Conservation (phyloP, 2,797 vertebrate genomes). For the Prunella strophiata region DNA sequence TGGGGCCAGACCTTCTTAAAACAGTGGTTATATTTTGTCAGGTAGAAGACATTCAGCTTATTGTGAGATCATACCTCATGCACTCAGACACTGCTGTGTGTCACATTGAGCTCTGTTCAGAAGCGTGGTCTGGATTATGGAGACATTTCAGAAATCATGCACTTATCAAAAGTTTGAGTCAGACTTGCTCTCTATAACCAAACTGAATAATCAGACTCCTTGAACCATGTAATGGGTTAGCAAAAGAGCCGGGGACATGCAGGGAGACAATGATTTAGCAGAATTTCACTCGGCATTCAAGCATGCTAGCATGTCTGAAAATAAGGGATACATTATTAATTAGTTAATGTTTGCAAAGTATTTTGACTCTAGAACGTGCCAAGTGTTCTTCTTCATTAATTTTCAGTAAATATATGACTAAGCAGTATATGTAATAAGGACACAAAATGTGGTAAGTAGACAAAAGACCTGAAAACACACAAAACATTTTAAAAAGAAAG, state of each 20-base stretch:
- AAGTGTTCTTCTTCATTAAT: constrained; percentile 53
- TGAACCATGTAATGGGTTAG: constrained; percentile 36
- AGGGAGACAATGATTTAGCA: constrained; percentile 62
- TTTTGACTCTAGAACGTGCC: constrained; percentile 40
- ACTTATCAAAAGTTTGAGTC: constrained; percentile 59
- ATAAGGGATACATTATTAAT: constrained; percentile 71
- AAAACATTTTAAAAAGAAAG: constrained; percentile 13
- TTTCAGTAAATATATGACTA: constrained; percentile 59
- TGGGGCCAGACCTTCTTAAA: constrained; percentile 1
- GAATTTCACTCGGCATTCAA: constrained; percentile 54
- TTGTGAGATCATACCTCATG: constrained; percentile 44
- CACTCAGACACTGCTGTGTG: not conserved
- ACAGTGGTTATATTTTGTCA: not conserved
- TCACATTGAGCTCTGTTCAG: constrained; percentile 38
- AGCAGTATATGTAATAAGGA: constrained; percentile 49
- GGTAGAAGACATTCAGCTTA: constrained; percentile 10
- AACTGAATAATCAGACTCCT: constrained; percentile 5
- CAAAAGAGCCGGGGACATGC: constrained; percentile 1
- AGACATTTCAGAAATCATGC: not conserved
- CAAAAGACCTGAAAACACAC: constrained; percentile 35
- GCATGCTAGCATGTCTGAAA: constrained; percentile 58
- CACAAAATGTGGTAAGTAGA: constrained; percentile 43
- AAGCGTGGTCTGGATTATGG: constrained; percentile 33
- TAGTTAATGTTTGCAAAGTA: constrained; percentile 66
- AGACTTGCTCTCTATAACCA: constrained; percentile 27